These are phyloP conservation scores for Mystacides longicornis DNA, from an alignment of 2,888 invertebrate genomes.

Conservation along the genomic window DNA sequence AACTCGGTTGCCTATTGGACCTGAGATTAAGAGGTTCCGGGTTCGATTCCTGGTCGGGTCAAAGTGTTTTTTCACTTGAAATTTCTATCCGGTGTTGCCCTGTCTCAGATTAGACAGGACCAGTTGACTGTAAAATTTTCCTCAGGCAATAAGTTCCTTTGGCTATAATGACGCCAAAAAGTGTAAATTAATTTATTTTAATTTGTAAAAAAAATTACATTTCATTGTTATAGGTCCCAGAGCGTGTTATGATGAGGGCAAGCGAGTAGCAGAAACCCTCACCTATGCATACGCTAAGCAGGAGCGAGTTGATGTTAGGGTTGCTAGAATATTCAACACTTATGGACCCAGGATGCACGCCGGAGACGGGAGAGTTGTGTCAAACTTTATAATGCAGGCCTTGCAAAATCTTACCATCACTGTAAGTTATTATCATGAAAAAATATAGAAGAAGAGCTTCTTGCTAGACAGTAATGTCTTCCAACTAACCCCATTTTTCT, in stretches of 20 bases:
- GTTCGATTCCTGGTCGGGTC: too few relatives aligned
- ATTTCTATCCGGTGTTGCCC: too few relatives aligned
- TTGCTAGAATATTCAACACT: conserved; percentile 98
- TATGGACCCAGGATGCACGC: conserved; percentile 99
- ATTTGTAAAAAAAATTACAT: background rate
- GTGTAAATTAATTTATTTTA: background rate
- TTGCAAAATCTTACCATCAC: conserved; percentile 92
- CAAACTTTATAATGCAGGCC: conserved; percentile 97
- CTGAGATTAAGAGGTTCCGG: background rate
- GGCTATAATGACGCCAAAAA: background rate
- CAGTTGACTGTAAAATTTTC: too few relatives aligned
- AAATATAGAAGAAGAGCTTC: too few relatives aligned
- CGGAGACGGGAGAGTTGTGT: conserved; percentile 97
- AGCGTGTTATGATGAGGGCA: conserved; percentile 99
- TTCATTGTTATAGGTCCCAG: conserved; percentile 59
- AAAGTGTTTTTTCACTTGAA: too few relatives aligned
- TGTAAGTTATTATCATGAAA: conserved; percentile 50
- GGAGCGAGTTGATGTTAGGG: conserved; percentile 89
- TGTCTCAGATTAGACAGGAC: too few relatives aligned
- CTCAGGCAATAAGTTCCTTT: background rate
- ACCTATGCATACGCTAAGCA: conserved; percentile 95
- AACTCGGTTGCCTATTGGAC: background rate
- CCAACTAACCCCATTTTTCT: too few relatives aligned
- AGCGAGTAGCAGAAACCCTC: conserved; percentile 93
- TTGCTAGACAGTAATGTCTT: too few relatives aligned